Evolutionary conservation across 2,113 vertebrate species (phyloP).

Genomic region (Sapayoa aenigma): DNA sequence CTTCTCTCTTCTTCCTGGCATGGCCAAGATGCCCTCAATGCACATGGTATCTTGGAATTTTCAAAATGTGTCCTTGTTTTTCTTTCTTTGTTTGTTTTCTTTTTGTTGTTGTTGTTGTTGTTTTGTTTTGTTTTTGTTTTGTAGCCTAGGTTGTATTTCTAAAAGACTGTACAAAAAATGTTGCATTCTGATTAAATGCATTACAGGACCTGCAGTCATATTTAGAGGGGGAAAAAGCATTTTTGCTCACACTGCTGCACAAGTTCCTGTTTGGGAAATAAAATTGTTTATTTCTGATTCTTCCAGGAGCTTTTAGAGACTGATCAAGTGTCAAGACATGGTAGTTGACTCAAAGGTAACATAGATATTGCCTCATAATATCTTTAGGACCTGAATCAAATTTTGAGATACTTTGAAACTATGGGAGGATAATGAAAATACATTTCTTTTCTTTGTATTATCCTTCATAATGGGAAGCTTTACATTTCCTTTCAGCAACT

Average conservation of each 20-base stretch:
- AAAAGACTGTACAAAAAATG: background rate
- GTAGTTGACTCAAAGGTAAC: constrained; percentile 58
- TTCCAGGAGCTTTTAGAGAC: constrained; percentile 40
- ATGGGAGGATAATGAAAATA: constrained; percentile 61
- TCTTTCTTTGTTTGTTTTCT: too few species aligned
- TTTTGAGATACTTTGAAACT: constrained; percentile 51
- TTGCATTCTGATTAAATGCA: background rate
- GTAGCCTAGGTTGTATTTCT: background rate
- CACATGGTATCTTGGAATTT: background rate
- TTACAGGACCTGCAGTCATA: background rate
- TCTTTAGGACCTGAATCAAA: constrained; percentile 56
- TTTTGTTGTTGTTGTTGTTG: too few species aligned
- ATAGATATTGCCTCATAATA: constrained; percentile 38
- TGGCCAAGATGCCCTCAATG: background rate
- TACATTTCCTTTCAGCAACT: constrained; percentile 1
- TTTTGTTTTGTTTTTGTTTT: background rate
- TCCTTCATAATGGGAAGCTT: background rate
- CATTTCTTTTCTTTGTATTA: constrained; percentile 24
- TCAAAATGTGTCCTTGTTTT: background rate
- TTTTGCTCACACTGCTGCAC: background rate
- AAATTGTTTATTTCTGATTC: constrained; percentile 56
- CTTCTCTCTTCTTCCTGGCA: background rate
- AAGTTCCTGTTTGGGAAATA: constrained; percentile 12
- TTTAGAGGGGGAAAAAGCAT: background rate
- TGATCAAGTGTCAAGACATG: constrained; percentile 62